phyloP scores from a whole-genome alignment of 2,888 invertebrate species.

The Drosophila niveifrons region DNA sequence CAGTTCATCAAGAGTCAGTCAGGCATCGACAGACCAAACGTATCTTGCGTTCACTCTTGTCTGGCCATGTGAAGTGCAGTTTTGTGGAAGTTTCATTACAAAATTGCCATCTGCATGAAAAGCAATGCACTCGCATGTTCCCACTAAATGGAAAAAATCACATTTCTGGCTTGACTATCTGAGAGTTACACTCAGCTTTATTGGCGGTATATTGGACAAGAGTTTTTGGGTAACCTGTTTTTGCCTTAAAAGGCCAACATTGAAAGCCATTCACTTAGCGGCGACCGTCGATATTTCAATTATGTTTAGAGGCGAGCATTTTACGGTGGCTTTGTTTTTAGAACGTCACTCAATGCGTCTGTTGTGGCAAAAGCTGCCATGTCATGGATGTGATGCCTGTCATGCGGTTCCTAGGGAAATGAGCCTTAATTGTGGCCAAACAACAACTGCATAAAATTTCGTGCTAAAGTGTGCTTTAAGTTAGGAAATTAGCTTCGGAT shows the following conservation, averaged over 20 bases:
- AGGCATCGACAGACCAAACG: constrained; percentile 3
- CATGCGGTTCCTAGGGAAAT: constrained; percentile 11
- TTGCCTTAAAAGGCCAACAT: background rate
- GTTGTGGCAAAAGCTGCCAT: constrained; percentile 23
- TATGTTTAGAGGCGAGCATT: constrained; percentile 21
- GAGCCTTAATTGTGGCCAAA: constrained; percentile 10
- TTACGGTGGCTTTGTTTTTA: constrained; percentile 19
- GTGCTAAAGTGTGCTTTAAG: background rate
- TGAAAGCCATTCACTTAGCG: constrained; percentile 10
- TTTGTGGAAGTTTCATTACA: constrained; percentile 53
- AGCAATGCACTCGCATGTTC: constrained; percentile 15
- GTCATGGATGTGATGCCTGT: constrained; percentile 14
- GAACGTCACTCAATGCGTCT: constrained; percentile 1
- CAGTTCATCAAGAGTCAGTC: constrained; percentile 39
- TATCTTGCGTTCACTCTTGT: constrained; percentile 4
- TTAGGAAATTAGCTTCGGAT: background rate
- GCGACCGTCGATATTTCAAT: constrained; percentile 31
- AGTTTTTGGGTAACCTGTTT: background rate
- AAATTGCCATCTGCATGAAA: constrained; percentile 41
- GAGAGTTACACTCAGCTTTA: background rate
- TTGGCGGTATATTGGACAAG: background rate
- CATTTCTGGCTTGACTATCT: background rate
- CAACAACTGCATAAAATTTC: constrained; percentile 1
- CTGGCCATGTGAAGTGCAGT: constrained; percentile 22
- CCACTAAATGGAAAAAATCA: background rate